Evolutionary conservation across 2,888 invertebrate genomes (phyloP).

Genomic region (Anthrax anthrax): DNA sequence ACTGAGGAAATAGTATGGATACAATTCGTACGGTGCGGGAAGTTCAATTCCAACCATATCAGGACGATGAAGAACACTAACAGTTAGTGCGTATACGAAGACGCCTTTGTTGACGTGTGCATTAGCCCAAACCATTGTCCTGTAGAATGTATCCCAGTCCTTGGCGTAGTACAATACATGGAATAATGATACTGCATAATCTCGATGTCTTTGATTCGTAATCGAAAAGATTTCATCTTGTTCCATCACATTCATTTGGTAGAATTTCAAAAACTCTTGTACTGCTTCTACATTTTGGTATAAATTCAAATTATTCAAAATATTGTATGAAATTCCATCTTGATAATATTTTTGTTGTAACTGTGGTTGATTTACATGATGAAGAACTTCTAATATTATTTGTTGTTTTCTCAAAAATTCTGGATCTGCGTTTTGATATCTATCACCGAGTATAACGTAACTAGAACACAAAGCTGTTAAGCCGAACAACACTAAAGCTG

Average conservation of each 20-base stretch:
- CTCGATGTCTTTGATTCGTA: constrained; percentile 9
- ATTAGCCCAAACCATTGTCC: constrained; percentile 49
- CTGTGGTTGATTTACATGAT: constrained; percentile 10
- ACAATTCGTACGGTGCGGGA: constrained; percentile 48
- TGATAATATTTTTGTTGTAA: constrained; percentile 8
- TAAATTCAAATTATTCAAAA: constrained; percentile 3
- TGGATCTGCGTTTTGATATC: constrained; percentile 8
- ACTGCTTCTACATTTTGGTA: constrained; percentile 8
- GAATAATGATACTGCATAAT: constrained; percentile 40
- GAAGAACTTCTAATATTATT: constrained; percentile 9
- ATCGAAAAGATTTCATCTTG: constrained; percentile 10
- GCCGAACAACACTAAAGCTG: constrained; percentile 9
- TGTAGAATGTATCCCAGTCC: constrained; percentile 51
- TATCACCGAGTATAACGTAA: constrained; percentile 3
- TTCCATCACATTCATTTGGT: constrained; percentile 4
- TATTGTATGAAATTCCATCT: constrained; percentile 5
- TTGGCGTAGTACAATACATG: constrained; percentile 50
- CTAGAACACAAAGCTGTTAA: constrained; percentile 6
- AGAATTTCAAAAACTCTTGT: constrained; percentile 6
- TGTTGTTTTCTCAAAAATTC: constrained; percentile 11
- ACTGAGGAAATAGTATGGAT: constrained; percentile 47
- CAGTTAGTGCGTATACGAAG: constrained; percentile 43
- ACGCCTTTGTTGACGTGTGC: constrained; percentile 42
- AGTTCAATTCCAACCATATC: constrained; percentile 41
- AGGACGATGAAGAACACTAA: constrained; percentile 42